Conservation (phyloP, 2,797 vertebrate genomes). For the Potorous gilbertii region DNA sequence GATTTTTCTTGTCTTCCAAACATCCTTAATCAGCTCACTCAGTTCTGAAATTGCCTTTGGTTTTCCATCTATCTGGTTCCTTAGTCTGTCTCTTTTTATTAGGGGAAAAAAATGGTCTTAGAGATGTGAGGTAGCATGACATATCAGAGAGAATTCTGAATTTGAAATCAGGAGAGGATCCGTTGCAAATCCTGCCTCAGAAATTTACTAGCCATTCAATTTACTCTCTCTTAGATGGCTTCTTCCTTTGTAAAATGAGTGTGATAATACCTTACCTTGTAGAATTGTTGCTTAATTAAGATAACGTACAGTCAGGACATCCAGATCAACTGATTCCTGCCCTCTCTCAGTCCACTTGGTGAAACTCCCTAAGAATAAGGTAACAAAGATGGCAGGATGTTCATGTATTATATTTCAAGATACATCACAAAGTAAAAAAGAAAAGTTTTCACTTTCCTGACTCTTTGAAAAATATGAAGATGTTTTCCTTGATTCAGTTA, state of each 20-base stretch:
- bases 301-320: background rate
- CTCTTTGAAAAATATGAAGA: background rate
- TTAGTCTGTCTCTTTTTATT: background rate
- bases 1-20: background rate
- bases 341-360: background rate
- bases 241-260: background rate
- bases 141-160: background rate
- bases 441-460: background rate
- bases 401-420: background rate
- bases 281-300: background rate
- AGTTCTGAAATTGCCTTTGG: background rate
- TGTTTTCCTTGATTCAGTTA: background rate
- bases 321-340: background rate
- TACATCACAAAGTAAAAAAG: background rate
- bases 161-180: background rate
- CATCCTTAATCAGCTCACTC: background rate
- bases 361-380: background rate
- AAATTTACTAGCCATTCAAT: background rate
- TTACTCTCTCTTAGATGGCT: background rate
- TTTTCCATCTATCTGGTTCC: background rate
- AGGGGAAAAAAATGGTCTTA: background rate
- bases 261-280: background rate
- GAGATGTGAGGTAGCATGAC: background rate
- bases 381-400: background rate
- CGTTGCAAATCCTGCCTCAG: background rate